Conservation (phyloP, 2,113 vertebrate genomes). For the Phylloscopus trochilus region DNA sequence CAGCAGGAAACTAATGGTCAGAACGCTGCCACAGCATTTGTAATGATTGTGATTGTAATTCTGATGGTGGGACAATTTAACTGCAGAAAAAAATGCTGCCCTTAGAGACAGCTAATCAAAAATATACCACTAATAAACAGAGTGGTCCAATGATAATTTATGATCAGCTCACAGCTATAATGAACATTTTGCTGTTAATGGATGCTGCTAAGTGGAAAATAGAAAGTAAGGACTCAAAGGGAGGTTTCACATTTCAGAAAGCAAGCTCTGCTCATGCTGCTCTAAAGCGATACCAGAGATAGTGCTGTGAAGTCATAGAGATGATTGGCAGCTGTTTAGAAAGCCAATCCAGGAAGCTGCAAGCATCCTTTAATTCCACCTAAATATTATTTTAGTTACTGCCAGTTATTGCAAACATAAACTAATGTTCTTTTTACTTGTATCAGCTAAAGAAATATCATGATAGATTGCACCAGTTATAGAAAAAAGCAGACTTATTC, state of each 20-base stretch:
- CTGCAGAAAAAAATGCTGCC: neutral
- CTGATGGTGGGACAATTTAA: neutral
- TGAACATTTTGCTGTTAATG: neutral
- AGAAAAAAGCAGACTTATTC: neutral
- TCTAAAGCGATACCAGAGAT: neutral
- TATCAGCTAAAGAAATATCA: conserved; percentile 13
- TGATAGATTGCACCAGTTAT: conserved; percentile 1
- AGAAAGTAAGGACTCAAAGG: neutral
- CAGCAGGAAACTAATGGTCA: neutral
- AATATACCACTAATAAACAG: neutral
- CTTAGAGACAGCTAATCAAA: neutral
- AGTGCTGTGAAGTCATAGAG: neutral
- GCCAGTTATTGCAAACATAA: conserved; percentile 24
- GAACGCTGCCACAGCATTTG: neutral
- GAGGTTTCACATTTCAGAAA: neutral
- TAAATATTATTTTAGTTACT: conserved; percentile 46
- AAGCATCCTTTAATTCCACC: conserved; percentile 11
- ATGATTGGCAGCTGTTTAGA: conserved; percentile 1
- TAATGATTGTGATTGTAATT: neutral
- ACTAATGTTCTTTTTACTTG: neutral
- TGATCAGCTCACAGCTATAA: neutral
- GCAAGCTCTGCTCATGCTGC: neutral
- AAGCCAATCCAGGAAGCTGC: neutral
- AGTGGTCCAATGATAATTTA: neutral
- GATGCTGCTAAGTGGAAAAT: neutral